Conservation (phyloP, 37 sponge, comb jelly and placozoan species). For the Corticium candelabrum region DNA sequence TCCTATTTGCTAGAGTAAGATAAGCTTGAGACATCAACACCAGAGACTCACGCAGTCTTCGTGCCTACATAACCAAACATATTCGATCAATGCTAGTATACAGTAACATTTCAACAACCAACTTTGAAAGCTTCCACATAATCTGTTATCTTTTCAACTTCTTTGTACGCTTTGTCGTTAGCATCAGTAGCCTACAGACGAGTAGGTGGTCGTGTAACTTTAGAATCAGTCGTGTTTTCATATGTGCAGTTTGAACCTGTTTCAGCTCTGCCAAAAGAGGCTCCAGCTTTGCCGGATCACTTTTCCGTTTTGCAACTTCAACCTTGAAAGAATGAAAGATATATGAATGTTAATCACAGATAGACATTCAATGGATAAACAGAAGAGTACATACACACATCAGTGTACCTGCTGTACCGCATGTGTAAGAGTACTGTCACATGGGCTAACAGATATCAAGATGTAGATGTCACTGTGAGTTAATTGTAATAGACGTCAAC, state of each 20-base stretch:
- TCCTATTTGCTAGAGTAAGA: background rate
- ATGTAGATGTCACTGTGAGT: too few relatives aligned
- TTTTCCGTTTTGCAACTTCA: background rate
- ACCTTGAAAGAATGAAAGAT: too few relatives aligned
- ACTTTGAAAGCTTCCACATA: background rate
- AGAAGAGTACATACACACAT: too few relatives aligned
- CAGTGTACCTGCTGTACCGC: too few relatives aligned
- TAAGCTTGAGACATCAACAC: background rate
- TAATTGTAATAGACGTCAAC: too few relatives aligned
- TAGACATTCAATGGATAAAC: too few relatives aligned
- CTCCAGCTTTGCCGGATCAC: background rate
- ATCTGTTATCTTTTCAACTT: background rate
- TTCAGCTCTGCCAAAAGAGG: background rate
- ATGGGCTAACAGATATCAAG: too few relatives aligned
- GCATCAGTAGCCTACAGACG: background rate
- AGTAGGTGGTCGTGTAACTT: too few relatives aligned
- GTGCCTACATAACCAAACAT: background rate
- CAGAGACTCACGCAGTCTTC: background rate
- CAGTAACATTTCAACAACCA: background rate
- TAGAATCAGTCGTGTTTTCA: too few relatives aligned
- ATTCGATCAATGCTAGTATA: background rate
- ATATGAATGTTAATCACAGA: background rate
- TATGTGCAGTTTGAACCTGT: too few relatives aligned
- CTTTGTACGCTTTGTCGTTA: background rate
- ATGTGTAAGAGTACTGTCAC: too few relatives aligned